Base-by-base conservation (phyloP, 92 coral and sea anemone species). In the Porites lobata region DNA sequence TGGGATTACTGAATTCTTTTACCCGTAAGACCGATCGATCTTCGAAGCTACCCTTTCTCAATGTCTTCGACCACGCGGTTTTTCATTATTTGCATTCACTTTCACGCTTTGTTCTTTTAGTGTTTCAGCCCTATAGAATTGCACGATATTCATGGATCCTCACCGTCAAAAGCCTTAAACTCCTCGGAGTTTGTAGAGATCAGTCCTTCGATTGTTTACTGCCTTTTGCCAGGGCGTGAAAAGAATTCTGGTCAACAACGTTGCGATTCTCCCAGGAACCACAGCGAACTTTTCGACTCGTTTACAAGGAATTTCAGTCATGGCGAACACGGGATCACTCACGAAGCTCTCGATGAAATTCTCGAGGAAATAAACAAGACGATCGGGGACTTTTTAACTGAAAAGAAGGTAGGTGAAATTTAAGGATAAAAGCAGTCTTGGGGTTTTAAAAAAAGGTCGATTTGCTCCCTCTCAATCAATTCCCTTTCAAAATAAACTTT, bases 271-370 rank as follows among this genome's bases (percentile, higher is more conserved):
- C 87, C 87, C 80, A 84, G 47, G 80, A 74, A 74, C 87, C 81
- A 75, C 92, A 71, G 85, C 88, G 91, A 85, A 85, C 95, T 92
- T 78, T 92, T 85, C 91, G 82, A 68, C 59, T 69, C 81, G 38
- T 58, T 92, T 18, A 89, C 70, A 15, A 68, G 64, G 65, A 89
- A 92, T 64, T 79, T 73, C 24, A 79, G 84, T 75, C 62, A 87
- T 2, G 81, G 92, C 15, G 72, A 83, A 10, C 17, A 65, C 7
- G 68, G 78, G 18, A 85, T 92, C 78, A 92, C 90, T 0, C 58
- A 26, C 7, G 87, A 89, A 50, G 90, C 88, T 11, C 54, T 92
- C 64, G 92, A 89, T 21, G 73, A 12, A 47, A 84, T 92, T 17
- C 82, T 92, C 64, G 83, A 69, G 29, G 74, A 70, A 21, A 54